Base-by-base conservation (phyloP, 2,797 vertebrate genomes). In the Acrocephalus scirpaceus region DNA sequence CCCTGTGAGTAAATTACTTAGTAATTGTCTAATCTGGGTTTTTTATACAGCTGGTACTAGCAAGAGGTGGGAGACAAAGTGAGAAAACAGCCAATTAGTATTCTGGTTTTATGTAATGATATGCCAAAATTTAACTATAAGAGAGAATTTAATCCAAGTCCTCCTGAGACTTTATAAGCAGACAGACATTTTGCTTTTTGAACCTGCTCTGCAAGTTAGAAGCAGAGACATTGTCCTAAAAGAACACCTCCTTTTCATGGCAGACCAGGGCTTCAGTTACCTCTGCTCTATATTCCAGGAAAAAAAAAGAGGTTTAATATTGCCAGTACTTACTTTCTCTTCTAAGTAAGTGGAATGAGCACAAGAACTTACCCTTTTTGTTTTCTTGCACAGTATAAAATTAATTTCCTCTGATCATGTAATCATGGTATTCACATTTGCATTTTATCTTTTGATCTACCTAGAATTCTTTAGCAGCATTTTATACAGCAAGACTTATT, bases 371-470 rank as follows among this genome's bases (percentile, higher is more conserved):
- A 27, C 0, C 22, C 3, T 58, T 71, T 73, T 81, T 75, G 51
- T 66, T 45, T 53, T 30, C 45, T 86, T 75, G 26, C 13, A 53
- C 6, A 64, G 3, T 40, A 78, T 56, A 88, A 75, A 79, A 66
- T 56, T 3, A 66, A 7, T 76, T 93, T 94, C 64, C 22, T 90
- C 50, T 91, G 50, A 84, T 92, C 53, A 19, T 50, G 2, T 76
- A 79, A 76, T 91, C 12, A 65, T 45, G 22, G 23, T 86, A 60
- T 70, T 53, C 29, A 25, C 6, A 74, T 93, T 64, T 82, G 25
- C 51, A 47, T 90, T 85, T 80, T 82, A 42, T 87, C 40, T 84
- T 94, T 87, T 96, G 30, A 82, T 87, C 56, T 84, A 77, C n/a
- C 34, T 48, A 51, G 17, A 82, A 87, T 93, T 50, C 29, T 74